These are phyloP conservation scores for Phlogophora meticulosa DNA, from an alignment of 2,888 invertebrate genomes.

Conservation along the genomic window DNA sequence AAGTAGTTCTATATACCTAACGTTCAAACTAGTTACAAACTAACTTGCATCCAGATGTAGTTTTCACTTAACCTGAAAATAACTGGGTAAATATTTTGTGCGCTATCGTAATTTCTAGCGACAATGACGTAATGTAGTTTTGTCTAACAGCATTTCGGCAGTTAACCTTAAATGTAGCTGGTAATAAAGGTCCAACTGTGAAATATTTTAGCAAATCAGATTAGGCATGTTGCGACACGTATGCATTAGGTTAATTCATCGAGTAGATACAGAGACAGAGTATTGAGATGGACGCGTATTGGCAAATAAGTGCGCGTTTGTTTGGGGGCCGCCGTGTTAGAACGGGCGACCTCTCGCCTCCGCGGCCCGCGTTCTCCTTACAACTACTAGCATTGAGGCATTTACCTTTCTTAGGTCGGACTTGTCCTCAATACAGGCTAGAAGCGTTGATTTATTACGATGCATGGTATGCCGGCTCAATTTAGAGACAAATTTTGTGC, in stretches of 20 bases:
- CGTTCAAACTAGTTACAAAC: constrained; percentile 39
- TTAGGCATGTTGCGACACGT: constrained; percentile 54
- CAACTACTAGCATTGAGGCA: constrained; percentile 87
- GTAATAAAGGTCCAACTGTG: constrained; percentile 39
- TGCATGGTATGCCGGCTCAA: constrained; percentile 83
- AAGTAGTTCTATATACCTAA: constrained; percentile 39
- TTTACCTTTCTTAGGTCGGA: constrained; percentile 90
- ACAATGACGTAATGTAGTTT: constrained; percentile 60
- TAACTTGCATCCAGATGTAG: constrained; percentile 44
- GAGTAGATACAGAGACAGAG: constrained; percentile 60
- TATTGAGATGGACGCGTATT: constrained; percentile 75
- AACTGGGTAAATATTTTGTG: constrained; percentile 42
- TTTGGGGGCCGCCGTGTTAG: constrained; percentile 86
- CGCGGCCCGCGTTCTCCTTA: constrained; percentile 75
- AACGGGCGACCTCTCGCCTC: constrained; percentile 88
- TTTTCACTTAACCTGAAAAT: constrained; percentile 49
- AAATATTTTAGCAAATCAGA: constrained; percentile 58
- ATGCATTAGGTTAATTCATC: constrained; percentile 63
- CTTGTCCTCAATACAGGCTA: constrained; percentile 88
- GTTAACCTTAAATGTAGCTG: constrained; percentile 55
- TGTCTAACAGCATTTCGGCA: constrained; percentile 51
- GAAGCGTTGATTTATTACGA: constrained; percentile 88
- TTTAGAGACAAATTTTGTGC: constrained; percentile 86
- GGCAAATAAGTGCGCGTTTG: constrained; percentile 86
- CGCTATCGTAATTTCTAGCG: constrained; percentile 54